Percentiles rank a stretch among this genome's conserved stretches.
Conservation (phyloP, 53 echinoderm and acorn worm genomes). For the Apostichopus leukothele region DNA sequence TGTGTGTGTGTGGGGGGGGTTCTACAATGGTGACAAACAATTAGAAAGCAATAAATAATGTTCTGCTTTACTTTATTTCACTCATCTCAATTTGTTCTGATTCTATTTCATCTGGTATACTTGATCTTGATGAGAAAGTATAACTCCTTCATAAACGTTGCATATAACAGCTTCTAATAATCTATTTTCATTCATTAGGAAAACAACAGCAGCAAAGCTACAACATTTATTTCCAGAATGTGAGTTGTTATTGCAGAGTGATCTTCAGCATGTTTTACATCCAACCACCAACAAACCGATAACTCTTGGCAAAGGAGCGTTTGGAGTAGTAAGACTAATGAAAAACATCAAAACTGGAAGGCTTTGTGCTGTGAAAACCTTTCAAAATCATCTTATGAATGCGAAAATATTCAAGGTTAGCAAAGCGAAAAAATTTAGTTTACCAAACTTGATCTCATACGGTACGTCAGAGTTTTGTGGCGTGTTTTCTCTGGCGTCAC, state of each 20-base stretch:
- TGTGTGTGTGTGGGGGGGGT: too few species aligned
- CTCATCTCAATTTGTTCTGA: too few species aligned
- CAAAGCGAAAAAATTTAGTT: background rate
- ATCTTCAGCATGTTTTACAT: background rate
- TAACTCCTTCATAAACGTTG: too few species aligned
- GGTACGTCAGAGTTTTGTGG: too few species aligned
- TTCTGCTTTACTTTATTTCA: too few species aligned
- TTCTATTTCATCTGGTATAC: too few species aligned
- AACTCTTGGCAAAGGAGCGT: conserved; percentile 6
- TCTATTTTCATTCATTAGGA: background rate
- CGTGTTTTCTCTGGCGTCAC: too few species aligned
- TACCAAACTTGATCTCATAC: too few species aligned
- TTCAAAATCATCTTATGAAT: background rate
- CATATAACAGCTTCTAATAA: too few species aligned
- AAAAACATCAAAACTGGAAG: background rate
- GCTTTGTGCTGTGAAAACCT: conserved; percentile 10
- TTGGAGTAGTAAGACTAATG: conserved; percentile 20
- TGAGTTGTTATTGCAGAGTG: background rate
- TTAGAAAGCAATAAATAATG: too few species aligned
- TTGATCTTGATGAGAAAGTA: too few species aligned
- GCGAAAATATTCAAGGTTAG: background rate
- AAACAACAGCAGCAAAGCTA: background rate
- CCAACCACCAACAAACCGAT: background rate
- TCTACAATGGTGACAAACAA: too few species aligned
- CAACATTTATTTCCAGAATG: background rate